Evolutionary conservation across 2,888 invertebrate species (phyloP).

Genomic region (Chymomyza caudatula): DNA sequence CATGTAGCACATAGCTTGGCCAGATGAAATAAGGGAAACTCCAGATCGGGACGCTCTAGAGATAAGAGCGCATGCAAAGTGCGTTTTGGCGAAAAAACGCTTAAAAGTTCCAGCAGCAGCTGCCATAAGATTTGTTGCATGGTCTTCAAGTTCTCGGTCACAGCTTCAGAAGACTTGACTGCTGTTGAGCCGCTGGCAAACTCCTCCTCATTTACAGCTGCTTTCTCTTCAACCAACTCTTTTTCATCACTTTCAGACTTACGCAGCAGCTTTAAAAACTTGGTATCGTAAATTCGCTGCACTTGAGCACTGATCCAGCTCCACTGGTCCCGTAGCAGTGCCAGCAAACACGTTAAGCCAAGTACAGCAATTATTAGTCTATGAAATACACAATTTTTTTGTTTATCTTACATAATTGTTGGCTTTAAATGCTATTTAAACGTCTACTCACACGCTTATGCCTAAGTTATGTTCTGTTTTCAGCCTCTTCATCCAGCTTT

Average conservation of each 20-base stretch:
- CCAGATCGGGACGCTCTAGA: slow-evolving; percentile 79
- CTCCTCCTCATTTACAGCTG: slow-evolving; percentile 18
- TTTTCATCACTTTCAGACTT: background rate
- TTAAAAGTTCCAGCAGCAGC: slow-evolving; percentile 59
- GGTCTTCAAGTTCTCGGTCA: background rate
- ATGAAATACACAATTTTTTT: background rate
- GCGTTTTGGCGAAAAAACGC: slow-evolving; percentile 84
- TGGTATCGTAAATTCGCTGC: background rate
- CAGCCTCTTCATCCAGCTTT: slow-evolving; percentile 59
- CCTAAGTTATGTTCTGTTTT: slow-evolving; percentile 77
- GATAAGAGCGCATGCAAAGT: slow-evolving; percentile 81
- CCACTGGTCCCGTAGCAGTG: slow-evolving; percentile 44
- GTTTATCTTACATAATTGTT: too few relatives aligned
- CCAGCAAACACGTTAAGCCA: slow-evolving; percentile 21
- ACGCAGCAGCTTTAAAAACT: slow-evolving; percentile 9
- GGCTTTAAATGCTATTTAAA: too few relatives aligned
- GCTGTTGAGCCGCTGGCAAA: slow-evolving; percentile 10
- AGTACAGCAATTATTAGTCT: background rate
- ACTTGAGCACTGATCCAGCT: slow-evolving; percentile 28
- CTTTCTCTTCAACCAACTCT: background rate
- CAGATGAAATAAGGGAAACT: slow-evolving; percentile 84
- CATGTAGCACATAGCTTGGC: slow-evolving; percentile 83
- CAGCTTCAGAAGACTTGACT: background rate
- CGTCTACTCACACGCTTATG: slow-evolving; percentile 78
- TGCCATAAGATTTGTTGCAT: slow-evolving; percentile 2